Base-by-base conservation (phyloP, 2,888 invertebrate genomes). In the Patella caerulea region DNA sequence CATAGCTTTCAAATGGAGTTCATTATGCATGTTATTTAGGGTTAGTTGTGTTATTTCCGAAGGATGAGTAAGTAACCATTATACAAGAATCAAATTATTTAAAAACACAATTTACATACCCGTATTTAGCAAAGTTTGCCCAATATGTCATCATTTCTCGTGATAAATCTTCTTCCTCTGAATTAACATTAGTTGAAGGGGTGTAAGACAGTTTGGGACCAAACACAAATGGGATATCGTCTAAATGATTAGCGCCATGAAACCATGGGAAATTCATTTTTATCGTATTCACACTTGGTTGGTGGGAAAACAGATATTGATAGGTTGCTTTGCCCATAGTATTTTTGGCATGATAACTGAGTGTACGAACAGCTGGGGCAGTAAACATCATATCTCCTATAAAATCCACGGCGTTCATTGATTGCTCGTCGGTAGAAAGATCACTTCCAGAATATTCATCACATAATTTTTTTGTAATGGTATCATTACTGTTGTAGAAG, bases 61-160 rank as follows among this genome's bases (percentile, higher is more conserved):
- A 45, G 9, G 45, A 45, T 45, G 7, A 45, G 9, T 45, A 45
- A 45, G 45, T 9, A 45, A 45, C 45, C 45, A 45, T 45, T 45
- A 24, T 24, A 45, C 7, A 45, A 9, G 7, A 9, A 45, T 45
- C 45, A 9, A 1, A 1, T 45, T 45, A 3, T 45, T 45, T 45
- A 9, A 9, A 45, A 45, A 45, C 7, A 45, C 4, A 45, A 45
- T 45, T 45, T 45, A 45, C 45, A 45, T 45, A 98, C 98, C 98
- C 97, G 83, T 96, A 95, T 93, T 96, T 95, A 71, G 97, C 97
- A 91, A 97, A 97, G 92, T 97, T 97, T 2, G 96, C 95, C 97
- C 97, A 97, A 92, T 97, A 97, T 91, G 95, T 94, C 97, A 97
- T 97, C 91, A 97, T 95, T 82, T 95, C 93, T 91, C 94, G 95